A percentile compares a stretch with the other conserved stretches of the same genome.
phyloP scores from a whole-genome alignment of 2,888 invertebrate species.

The Clitarchus hookeri region DNA sequence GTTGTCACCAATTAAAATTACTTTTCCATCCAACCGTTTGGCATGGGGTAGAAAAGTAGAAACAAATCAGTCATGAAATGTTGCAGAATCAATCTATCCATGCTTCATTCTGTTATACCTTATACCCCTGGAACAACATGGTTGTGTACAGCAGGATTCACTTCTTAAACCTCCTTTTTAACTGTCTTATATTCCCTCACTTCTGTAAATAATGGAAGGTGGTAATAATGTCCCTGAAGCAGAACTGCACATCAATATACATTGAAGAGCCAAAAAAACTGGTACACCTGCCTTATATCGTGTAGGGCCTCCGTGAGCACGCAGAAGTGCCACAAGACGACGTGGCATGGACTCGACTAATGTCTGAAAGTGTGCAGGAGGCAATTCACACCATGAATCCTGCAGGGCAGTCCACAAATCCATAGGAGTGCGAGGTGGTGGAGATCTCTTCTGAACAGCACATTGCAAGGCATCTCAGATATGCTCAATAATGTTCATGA shows the following conservation, averaged over 20 bases:
- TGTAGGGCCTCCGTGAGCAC: too few relatives aligned
- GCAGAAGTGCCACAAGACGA: too few relatives aligned
- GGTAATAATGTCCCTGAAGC: slow-evolving; percentile 43
- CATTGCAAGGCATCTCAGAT: too few relatives aligned
- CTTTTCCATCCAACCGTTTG: slow-evolving; percentile 40
- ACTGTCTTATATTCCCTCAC: not conserved
- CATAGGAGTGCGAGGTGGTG: too few relatives aligned
- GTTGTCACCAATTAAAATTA: slow-evolving; percentile 47
- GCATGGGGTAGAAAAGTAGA: slow-evolving; percentile 44
- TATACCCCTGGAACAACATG: slow-evolving; percentile 33
- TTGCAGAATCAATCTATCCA: slow-evolving; percentile 49
- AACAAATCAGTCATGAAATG: slow-evolving; percentile 50
- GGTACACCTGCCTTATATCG: too few relatives aligned
- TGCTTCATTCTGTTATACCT: slow-evolving; percentile 44
- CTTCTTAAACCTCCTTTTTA: slow-evolving; percentile 39
- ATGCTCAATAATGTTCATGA: too few relatives aligned
- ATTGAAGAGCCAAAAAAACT: too few relatives aligned
- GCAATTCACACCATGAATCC: too few relatives aligned
- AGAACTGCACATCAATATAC: slow-evolving; percentile 45
- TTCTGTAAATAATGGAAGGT: slow-evolving; percentile 38
- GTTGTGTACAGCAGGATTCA: slow-evolving; percentile 31
- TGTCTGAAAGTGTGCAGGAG: too few relatives aligned
- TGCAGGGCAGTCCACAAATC: too few relatives aligned
- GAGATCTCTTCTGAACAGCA: too few relatives aligned
- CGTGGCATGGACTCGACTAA: too few relatives aligned